Evolutionary conservation across 2,113 vertebrate species (phyloP), one percentile per base, ranked within the genome.

Genomic region (Grammomys surdaster): DNA sequence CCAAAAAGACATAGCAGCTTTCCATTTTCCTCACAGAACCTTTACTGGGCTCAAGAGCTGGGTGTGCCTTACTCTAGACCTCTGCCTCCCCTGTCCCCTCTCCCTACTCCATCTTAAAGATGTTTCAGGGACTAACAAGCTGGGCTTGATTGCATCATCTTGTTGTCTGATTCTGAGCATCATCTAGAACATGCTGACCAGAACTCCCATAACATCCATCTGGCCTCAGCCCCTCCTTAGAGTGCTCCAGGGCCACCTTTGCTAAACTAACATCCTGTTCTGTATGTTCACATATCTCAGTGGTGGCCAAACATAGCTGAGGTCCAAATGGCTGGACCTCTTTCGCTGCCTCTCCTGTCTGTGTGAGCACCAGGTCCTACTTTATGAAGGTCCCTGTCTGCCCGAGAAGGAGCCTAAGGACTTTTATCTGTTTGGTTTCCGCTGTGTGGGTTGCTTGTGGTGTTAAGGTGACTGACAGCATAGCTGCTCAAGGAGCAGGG

Each of bases 191-290:
- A 13, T 48, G 14, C 54, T 43, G 0, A 4, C 40, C 13, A 16
- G 2, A 28, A 20, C 26, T 0, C n/a, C 56, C 12, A 1, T 5
- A 16, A 12, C 3, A 10, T 58, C 16, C 8, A 0, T 33, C 65
- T 43, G 26, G 65, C 48, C n/a, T 36, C 48, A 33, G 20, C 22
- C 33, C 24, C 0, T 76, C 22, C 46, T 84, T 11, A 1, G 31
- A 31, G 3, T 48, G 58, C 46, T n/a, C 2, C 28, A 19, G 28
- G 10, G 13, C 40, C 58, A 7, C n/a, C 16, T 46, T 81, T 40
- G 40, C 65, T 54, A 26, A 70, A 7, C 77, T 19, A 20, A 20
- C 22, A 33, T 36, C 46, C 9, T 28, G 2, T 17, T 73, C 12
- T 88, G 1, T 56, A 24, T 73, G 69, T 19, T 54, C 46, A 88